These are phyloP conservation scores for Chrysopilus asiliformis DNA, from an alignment of 2,888 invertebrate species.

Conservation along the genomic window DNA sequence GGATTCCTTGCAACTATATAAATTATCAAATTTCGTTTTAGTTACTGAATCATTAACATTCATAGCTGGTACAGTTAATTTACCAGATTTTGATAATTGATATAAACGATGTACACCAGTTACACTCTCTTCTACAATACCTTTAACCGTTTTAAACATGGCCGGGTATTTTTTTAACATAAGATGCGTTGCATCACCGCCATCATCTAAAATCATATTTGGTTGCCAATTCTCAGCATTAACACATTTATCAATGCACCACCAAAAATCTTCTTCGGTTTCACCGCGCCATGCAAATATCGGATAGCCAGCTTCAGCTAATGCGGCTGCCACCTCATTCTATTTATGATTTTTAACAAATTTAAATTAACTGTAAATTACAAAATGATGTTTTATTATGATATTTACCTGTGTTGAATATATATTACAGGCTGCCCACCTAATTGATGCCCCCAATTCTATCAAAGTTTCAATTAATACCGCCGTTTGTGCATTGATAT, in stretches of 20 bases:
- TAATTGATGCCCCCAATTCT: slow-evolving; percentile 77
- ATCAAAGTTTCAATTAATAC: slow-evolving; percentile 83
- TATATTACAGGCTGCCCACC: slow-evolving; percentile 97
- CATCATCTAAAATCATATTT: slow-evolving; percentile 95
- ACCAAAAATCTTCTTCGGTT: slow-evolving; percentile 98
- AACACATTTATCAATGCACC: slow-evolving; percentile 95
- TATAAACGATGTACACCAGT: slow-evolving; percentile 96
- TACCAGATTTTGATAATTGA: slow-evolving; percentile 87
- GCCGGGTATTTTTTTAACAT: slow-evolving; percentile 92
- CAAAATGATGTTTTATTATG: slow-evolving; percentile 2
- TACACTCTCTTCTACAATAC: slow-evolving; percentile 94
- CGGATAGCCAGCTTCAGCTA: slow-evolving; percentile 80
- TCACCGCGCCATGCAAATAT: slow-evolving; percentile 96
- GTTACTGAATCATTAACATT: slow-evolving; percentile 97
- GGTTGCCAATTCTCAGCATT: slow-evolving; percentile 90
- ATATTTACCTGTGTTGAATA: slow-evolving; percentile 76
- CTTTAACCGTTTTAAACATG: slow-evolving; percentile 87
- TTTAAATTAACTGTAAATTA: too few relatives aligned
- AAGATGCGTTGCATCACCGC: slow-evolving; percentile 91
- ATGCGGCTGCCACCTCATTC: slow-evolving; percentile 93
- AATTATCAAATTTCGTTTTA: slow-evolving; percentile 94
- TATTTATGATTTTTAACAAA: too few relatives aligned
- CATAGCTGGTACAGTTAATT: slow-evolving; percentile 92
- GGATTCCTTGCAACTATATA: slow-evolving; percentile 89
- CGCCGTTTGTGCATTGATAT: slow-evolving; percentile 97